Base-by-base conservation (phyloP, 2,797 vertebrate species). In the Argentina silus region DNA sequence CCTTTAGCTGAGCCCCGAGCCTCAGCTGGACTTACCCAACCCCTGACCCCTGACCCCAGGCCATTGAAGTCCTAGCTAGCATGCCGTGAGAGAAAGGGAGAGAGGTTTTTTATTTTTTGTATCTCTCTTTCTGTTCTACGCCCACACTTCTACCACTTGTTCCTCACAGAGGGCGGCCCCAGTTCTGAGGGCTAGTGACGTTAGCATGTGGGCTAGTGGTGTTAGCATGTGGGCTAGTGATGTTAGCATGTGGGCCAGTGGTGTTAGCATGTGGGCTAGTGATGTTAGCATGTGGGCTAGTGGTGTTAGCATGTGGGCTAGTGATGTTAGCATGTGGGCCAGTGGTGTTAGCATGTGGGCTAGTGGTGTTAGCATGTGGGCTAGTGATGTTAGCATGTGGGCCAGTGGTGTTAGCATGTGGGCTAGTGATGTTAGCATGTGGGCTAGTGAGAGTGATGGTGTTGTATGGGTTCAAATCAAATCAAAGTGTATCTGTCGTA, bases 121-220 rank as follows among this genome's bases (percentile, higher is more conserved):
- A 17, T 55, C 65, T 72, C 53, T 61, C 11, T 36, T 36, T 36
- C 1, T 36, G 27, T 55, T 36, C 6, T 44, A 9, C 17, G 23
- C 6, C 42, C 36, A 43, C 7, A n/a, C 19, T 14, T 55, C 43
- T 50, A 76, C 72, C 90, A 86, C 85, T 86, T 88, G 90, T 80
- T 86, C 67, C 56, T 68, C 61, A 79, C 14, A 45, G 42, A 59
- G 81, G 65, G 80, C 76, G 85, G 83, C 60, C 67, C 73, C 70
- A 76, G 67, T 78, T 80, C 83, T 81, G 85, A 89, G n/a, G n/a
- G n/a, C n/a, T n/a, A n/a, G 74, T 79, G 79, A 87, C 73, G 80
- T 65, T 78, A 84, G 27, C 27, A 36, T 36, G 27, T 36, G 27
- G 27, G 27, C 27, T 36, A 36, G 27, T 36, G 27, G 4, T 36